Conservation (phyloP, 1,140 invertebrate genomes). For the Saxidomus purpurata region DNA sequence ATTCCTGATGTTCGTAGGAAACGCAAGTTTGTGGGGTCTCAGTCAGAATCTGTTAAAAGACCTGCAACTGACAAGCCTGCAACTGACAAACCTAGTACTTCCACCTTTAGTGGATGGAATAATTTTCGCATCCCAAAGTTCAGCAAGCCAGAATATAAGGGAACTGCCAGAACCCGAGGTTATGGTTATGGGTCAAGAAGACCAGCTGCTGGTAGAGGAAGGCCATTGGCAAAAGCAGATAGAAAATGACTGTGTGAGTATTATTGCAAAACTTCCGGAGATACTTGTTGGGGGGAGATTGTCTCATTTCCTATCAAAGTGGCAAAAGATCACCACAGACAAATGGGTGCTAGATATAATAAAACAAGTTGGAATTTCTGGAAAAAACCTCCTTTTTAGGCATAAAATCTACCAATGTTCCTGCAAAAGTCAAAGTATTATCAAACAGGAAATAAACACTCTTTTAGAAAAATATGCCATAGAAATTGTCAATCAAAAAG, state of each 20-base stretch:
- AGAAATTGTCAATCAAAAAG: neutral
- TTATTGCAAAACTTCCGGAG: neutral
- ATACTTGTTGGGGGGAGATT: slow-evolving; percentile 34
- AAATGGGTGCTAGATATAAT: slow-evolving; percentile 39
- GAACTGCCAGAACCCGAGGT: neutral
- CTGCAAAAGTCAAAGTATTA: neutral
- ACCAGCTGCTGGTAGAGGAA: neutral
- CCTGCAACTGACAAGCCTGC: no score
- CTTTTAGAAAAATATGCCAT: neutral
- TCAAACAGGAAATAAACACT: neutral
- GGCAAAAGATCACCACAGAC: slow-evolving; percentile 38
- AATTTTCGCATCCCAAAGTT: slow-evolving; percentile 56
- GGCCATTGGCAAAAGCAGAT: neutral
- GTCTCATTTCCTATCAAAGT: slow-evolving; percentile 14
- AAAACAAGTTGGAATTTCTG: slow-evolving; percentile 34
- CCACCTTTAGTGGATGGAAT: slow-evolving; percentile 2
- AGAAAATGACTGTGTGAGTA: slow-evolving; percentile 48
- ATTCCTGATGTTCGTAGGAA: slow-evolving; percentile 31
- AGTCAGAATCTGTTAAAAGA: neutral
- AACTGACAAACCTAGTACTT: no score
- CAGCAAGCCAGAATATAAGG: neutral
- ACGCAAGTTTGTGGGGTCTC: slow-evolving; percentile 3
- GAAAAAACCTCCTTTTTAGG: neutral
- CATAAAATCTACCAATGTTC: neutral
- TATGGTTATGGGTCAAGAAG: slow-evolving; percentile 7